Evolutionary conservation across 2,797 vertebrate genomes (phyloP), one percentile per base, ranked within the genome.

Genomic region (Squalus acanthias): DNA sequence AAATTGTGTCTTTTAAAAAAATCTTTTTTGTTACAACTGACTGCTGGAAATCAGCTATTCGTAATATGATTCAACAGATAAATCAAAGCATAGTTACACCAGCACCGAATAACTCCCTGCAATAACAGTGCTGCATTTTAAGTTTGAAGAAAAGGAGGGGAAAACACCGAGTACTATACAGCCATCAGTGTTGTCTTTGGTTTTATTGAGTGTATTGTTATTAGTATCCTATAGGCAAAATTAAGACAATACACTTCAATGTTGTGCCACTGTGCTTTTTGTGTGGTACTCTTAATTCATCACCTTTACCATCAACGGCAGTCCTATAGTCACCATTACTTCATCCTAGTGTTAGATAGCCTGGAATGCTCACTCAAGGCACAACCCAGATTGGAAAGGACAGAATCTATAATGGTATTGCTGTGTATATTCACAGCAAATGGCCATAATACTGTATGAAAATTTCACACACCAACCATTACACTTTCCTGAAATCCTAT

Each of bases 1-100:
- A 95, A 95, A 76, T 60, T 60, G 50, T 76, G 29, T 95, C 94
- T 12, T 95, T 91, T 7, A 50, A 24, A 93, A 89, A 93, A 69
- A 93, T 7, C 0, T 22, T 26, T 70, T 17, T 17, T 72, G 50
- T 74, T 53, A 9, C 29, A 76, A 76, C 50, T 76, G 50, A 57
- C 69, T 57, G 50, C 50, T 57, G 94, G 70, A 53, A 60, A 57
- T 57, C 70, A 57, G 70, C 76, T 53, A 76, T 76, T 93, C 22
- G 8, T 46, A 24, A 91, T 93, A 46, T 69, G 65, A 93, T 93
- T 57, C 50, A 76, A n/a, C 50, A 74, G 50, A 33, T 74, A 76
- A 95, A 76, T 74, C 26, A 95, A 76, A 76, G 26, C 50, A 76
- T 76, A 92, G 1, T 95, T 76, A 76, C 12, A 57, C 26, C 69